Evolutionary conservation across 2,113 vertebrate genomes (phyloP).

Genomic region (Pagrus major): DNA sequence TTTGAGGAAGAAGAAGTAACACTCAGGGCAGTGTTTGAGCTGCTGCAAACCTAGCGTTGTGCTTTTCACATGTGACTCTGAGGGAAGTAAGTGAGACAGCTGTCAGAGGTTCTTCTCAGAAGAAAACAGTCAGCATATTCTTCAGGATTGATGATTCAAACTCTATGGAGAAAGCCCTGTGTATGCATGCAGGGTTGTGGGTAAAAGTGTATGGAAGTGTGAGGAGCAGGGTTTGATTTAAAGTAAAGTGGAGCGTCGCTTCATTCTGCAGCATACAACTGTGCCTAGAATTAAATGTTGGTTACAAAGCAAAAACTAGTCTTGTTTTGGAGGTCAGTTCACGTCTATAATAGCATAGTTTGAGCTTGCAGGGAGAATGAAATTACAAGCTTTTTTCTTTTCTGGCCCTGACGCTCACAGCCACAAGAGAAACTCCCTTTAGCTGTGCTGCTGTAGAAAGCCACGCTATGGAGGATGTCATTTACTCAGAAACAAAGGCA

Average conservation of each 20-base stretch:
- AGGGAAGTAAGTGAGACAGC: conserved; percentile 63
- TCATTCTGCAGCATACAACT: background rate
- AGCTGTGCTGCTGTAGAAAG: conserved; percentile 50
- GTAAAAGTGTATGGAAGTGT: conserved; percentile 4
- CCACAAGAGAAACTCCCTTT: conserved; percentile 43
- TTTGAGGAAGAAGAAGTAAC: conserved; percentile 3
- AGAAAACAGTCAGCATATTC: conserved; percentile 52
- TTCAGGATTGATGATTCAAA: conserved; percentile 36
- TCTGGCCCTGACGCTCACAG: background rate
- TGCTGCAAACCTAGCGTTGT: background rate
- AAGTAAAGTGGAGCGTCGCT: background rate
- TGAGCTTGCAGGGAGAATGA: conserved; percentile 14
- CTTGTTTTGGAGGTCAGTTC: background rate
- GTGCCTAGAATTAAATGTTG: conserved; percentile 14
- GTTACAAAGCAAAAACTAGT: background rate
- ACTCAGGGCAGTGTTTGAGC: background rate
- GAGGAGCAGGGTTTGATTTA: conserved; percentile 21
- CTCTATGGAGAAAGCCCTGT: background rate
- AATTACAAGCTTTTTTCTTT: conserved; percentile 41
- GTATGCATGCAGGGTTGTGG: background rate
- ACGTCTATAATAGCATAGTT: conserved; percentile 32
- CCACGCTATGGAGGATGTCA: conserved; percentile 69
- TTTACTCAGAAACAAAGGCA: conserved; percentile 78
- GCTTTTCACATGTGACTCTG: conserved; percentile 49
- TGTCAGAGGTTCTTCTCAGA: background rate